Base-by-base conservation (phyloP, 1,140 invertebrate genomes). In the Heliconius melpomene region DNA sequence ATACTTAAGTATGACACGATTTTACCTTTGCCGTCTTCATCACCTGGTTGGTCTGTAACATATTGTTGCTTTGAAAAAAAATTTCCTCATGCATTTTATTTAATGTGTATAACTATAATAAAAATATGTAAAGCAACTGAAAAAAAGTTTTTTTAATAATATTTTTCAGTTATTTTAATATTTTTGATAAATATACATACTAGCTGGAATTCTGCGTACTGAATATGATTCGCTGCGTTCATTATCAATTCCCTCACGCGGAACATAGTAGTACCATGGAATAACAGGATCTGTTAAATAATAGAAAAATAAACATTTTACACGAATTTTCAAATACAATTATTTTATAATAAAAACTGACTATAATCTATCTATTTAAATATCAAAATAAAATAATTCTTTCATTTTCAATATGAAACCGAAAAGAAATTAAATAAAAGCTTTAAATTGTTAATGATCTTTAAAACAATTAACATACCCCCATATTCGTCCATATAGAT, bases 181-280 rank as follows among this genome's bases (percentile, higher is more conserved):
- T 20, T 52, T 52, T 52, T 52, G 18, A 52, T 40, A 57, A 74
- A 72, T n/a, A 5, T 52, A 92, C 91, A 96, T 95, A 81, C 93
- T 93, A 82, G 96, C 97, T 2, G 97, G 93, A 71, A 96, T 77
- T 85, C 96, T 95, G 6, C 95, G 91, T 57, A 96, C 96, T 72
- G 95, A 96, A 70, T 97, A 97, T 5, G 98, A 98, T 32, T 97
- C 95, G 71, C 83, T 93, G 82, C 95, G 96, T 92, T 99, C 98
- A 75, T 92, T 94, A 57, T 98, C 97, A 60, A 99, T 94, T 76
- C 95, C 95, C 73, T 98, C 97, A 81, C 97, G 96, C 1, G 98
- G 97, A 7, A 99, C 97, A 91, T 98, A 99, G 93, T 98, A 99
- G 94, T 98, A 99, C 97, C 96, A 96, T 6, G 96, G 96, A 72